phyloP scores from a whole-genome alignment of 2,797 vertebrate genomes.

The Linurgus olivaceus region DNA sequence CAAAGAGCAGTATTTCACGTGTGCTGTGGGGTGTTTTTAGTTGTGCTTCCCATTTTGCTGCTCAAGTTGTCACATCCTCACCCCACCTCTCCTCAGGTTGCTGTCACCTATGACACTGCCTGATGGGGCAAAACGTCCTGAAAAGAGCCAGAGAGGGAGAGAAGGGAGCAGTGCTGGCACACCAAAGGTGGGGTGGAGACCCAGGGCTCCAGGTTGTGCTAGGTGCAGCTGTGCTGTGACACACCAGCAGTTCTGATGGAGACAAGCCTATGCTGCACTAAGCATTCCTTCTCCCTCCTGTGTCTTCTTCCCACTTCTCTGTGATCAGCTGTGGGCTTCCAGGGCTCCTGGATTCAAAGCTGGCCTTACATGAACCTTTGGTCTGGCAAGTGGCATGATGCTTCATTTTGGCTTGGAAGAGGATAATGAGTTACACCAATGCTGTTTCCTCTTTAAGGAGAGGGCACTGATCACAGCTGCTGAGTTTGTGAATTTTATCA shows the following conservation, averaged over 20 bases:
- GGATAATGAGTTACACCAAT: neutral
- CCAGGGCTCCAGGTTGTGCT: neutral
- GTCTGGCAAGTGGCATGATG: neutral
- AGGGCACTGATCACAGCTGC: neutral
- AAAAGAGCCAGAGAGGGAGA: neutral
- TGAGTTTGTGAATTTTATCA: neutral
- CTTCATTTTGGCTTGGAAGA: neutral
- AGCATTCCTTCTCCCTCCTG: neutral
- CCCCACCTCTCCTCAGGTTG: neutral
- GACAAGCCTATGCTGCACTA: neutral
- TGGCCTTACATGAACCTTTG: neutral
- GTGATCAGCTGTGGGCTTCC: neutral
- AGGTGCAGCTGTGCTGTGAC: neutral
- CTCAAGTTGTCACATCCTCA: neutral
- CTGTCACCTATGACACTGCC: neutral
- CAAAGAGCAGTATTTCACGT: fast-evolving
- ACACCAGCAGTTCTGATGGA: neutral
- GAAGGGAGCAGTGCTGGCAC: neutral
- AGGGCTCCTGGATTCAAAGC: neutral
- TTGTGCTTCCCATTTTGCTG: neutral
- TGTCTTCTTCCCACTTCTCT: neutral
- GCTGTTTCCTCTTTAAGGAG: neutral
- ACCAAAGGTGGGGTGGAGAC: fast-evolving
- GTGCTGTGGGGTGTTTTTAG: neutral
- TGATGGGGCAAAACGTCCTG: neutral